These are phyloP conservation scores for Tricholaema leucomelas DNA, from an alignment of 2,113 vertebrate species.

Conservation along the genomic window DNA sequence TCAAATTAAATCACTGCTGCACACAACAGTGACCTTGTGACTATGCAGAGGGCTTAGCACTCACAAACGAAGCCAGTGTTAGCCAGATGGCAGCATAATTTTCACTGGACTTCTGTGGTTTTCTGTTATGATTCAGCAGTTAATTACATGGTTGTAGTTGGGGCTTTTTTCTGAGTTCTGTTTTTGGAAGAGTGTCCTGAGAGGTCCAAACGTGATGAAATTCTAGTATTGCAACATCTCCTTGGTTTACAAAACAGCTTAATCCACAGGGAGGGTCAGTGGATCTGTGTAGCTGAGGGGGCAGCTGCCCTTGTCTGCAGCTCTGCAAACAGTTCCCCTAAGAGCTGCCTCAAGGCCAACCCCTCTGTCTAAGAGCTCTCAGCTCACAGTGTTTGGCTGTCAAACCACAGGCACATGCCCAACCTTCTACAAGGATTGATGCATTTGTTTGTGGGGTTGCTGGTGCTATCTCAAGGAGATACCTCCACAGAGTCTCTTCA, in stretches of 20 bases:
- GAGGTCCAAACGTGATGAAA: not conserved
- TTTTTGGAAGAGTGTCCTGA: slow-evolving; percentile 27
- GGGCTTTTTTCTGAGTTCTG: not conserved
- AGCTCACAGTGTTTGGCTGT: not conserved
- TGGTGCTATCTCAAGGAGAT: not conserved
- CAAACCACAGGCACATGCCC: not conserved
- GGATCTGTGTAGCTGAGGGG: not conserved
- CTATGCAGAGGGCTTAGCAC: not conserved
- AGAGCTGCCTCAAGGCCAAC: not conserved
- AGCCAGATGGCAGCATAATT: not conserved
- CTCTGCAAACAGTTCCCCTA: not conserved
- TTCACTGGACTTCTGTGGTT: not conserved
- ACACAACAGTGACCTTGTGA: not conserved
- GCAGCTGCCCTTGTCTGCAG: not conserved
- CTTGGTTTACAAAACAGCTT: not conserved
- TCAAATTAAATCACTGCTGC: not conserved
- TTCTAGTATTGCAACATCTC: slow-evolving; percentile 6
- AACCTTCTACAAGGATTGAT: fast-evolving
- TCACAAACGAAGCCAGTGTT: not conserved
- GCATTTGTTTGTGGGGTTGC: not conserved
- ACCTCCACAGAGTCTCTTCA: not conserved
- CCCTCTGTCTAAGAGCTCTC: not conserved
- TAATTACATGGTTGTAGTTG: slow-evolving; percentile 22
- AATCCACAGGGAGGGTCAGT: not conserved
- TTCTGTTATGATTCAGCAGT: slow-evolving; percentile 17